Base-by-base conservation (phyloP, 2,797 vertebrate species). In the Cyprinodon diabolis region DNA sequence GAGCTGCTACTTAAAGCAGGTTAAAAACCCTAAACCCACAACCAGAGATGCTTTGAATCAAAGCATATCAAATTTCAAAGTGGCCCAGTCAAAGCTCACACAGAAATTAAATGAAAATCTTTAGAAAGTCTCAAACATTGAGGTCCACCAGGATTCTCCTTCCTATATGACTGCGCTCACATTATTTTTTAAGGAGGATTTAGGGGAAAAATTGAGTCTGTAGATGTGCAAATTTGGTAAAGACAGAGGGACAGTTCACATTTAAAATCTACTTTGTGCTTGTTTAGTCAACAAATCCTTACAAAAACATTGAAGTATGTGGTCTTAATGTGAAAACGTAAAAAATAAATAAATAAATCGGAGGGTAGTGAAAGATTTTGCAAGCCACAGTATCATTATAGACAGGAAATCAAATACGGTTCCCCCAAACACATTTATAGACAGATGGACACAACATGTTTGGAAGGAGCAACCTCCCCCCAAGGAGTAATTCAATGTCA, bases 361-460 rank as follows among this genome's bases (percentile, higher is more conserved):
- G 23, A 15, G 49, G 25, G 23, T 15, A 19, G n/a, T 6, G n/a
- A 23, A 23, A 6, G 11, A 66, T 47, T 66, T 66, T 47, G 62
- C 6, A 47, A 23, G 35, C 21, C 21, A 13, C 8, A 23, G 62
- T 47, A 25, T 23, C 45, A 66, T 66, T 66, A 66, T 66, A 45
- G 62, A 23, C 74, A 71, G 74, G 15, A 23, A 43, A 85, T 80
- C 9, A 71, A 47, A 77, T 66, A 35, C 54, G 43, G 70, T 7
- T 69, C 58, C 69, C 7, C 66, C 68, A 83, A 77, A 49, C 60
- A 67, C 9, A 30, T 55, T 75, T 77, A 75, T 57, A 66, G 57
- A 70, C 81, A 86, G 78, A 76, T 86, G 81, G 85, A 78, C 35
- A 68, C 74, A 79, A 84, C 81, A 78, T 86, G 81, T 85, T 74